phyloP scores from a whole-genome alignment of 2,797 vertebrate genomes.

The Leptatherina wallacei region DNA sequence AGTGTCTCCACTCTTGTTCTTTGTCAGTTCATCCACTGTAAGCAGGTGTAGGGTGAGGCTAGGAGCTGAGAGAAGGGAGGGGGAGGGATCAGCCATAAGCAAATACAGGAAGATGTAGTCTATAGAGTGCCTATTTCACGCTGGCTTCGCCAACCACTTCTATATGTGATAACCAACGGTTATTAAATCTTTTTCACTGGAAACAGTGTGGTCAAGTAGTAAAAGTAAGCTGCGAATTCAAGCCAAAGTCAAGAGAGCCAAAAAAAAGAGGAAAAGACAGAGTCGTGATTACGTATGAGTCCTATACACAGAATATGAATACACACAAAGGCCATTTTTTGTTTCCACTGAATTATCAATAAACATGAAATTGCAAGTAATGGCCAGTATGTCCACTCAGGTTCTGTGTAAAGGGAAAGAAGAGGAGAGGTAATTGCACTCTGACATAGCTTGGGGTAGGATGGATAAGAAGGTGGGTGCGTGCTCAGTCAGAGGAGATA shows the following conservation, averaged over 20 bases:
- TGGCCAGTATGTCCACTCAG: conserved; percentile 53
- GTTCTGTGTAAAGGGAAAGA: conserved; percentile 55
- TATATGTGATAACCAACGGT: conserved; percentile 17
- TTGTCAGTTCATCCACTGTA: conserved; percentile 48
- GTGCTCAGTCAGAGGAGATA: conserved; percentile 76
- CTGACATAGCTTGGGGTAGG: conserved; percentile 41
- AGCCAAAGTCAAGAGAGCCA: conserved; percentile 34
- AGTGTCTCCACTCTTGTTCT: conserved; percentile 36
- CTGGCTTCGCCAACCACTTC: conserved; percentile 54
- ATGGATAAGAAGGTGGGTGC: conserved; percentile 26
- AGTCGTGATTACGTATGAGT: conserved; percentile 27
- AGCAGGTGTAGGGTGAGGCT: conserved; percentile 35
- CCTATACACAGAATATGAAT: conserved; percentile 64
- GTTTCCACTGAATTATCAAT: conserved; percentile 9
- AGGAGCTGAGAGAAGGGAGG: background rate
- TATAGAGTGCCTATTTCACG: conserved; percentile 35
- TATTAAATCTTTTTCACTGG: conserved; percentile 20
- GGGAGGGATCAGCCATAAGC: conserved; percentile 54
- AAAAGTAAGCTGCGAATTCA: conserved; percentile 49
- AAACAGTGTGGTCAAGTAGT: conserved; percentile 34
- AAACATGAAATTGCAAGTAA: conserved; percentile 6
- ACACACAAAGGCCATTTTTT: conserved; percentile 47
- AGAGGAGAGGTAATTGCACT: conserved; percentile 52
- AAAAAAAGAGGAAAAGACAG: background rate
- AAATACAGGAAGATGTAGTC: conserved; percentile 40